A percentile compares a stretch with the other conserved stretches of the same genome.
phyloP scores from a whole-genome alignment of 2,113 vertebrate genomes.

The Zingel zingel region DNA sequence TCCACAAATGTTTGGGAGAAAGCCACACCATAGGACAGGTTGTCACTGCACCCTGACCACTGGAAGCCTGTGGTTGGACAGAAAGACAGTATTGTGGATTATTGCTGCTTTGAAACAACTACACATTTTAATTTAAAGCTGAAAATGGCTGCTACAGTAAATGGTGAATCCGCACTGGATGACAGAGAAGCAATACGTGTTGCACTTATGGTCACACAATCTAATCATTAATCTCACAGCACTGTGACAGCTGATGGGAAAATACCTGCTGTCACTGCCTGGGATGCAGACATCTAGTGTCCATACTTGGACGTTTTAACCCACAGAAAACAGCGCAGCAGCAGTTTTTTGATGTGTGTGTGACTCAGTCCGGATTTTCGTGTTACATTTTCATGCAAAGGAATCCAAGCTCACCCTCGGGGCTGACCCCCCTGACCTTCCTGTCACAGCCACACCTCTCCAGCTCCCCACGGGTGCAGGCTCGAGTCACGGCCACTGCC shows the following conservation, averaged over 20 bases:
- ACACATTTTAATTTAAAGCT: not conserved
- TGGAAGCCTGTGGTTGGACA: constrained; percentile 81
- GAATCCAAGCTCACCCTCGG: constrained; percentile 80
- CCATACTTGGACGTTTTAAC: not conserved
- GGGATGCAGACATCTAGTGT: not conserved
- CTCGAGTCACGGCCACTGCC: constrained; percentile 84
- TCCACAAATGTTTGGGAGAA: constrained; percentile 88
- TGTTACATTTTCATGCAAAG: constrained; percentile 33
- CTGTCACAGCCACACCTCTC: constrained; percentile 85
- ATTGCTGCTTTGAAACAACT: not conserved
- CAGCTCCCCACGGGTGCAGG: constrained; percentile 86
- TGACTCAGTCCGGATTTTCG: constrained; percentile 21
- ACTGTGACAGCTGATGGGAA: constrained; percentile 7
- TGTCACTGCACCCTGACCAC: constrained; percentile 88
- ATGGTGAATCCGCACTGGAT: not conserved
- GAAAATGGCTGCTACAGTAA: not conserved
- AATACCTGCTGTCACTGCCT: not conserved
- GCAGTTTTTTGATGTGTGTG: not conserved
- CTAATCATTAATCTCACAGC: not conserved
- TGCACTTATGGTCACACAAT: not conserved
- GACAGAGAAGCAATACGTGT: not conserved
- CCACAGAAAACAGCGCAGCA: not conserved
- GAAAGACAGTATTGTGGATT: not conserved
- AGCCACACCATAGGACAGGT: constrained; percentile 82
- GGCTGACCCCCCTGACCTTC: constrained; percentile 84